Conservation (phyloP, 1,140 invertebrate species). For the Aphaenogaster rudis region DNA sequence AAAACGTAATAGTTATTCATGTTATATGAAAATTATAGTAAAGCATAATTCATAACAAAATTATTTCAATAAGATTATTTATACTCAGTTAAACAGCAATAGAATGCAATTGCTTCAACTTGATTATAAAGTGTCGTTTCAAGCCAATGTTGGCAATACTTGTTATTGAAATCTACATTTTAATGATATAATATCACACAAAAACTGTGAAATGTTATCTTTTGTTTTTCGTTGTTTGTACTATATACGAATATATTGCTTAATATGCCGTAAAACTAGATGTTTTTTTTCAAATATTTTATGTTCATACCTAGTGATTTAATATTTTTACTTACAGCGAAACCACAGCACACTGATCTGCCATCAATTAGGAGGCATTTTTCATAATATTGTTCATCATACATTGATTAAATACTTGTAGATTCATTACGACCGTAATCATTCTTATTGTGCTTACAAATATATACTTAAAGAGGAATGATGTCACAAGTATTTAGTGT, state of each 20-base stretch:
- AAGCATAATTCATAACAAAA: slow-evolving; percentile 34
- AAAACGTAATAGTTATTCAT: slow-evolving; percentile 76
- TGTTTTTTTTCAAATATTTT: slow-evolving; percentile 56
- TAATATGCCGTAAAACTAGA: slow-evolving; percentile 52
- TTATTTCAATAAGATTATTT: slow-evolving; percentile 45
- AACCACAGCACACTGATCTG: slow-evolving; percentile 86
- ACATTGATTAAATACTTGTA: slow-evolving; percentile 83
- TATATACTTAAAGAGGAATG: slow-evolving; percentile 78
- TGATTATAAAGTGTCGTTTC: slow-evolving; percentile 30
- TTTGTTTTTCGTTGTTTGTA: slow-evolving; percentile 38
- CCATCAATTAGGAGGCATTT: slow-evolving; percentile 85
- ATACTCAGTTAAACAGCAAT: slow-evolving; percentile 24
- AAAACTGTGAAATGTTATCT: slow-evolving; percentile 55
- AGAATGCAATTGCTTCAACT: slow-evolving; percentile 23
- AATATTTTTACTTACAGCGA: slow-evolving; percentile 86
- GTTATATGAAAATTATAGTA: slow-evolving; percentile 53
- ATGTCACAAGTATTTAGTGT: slow-evolving; percentile 68
- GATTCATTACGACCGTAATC: slow-evolving; percentile 82
- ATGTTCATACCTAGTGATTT: slow-evolving; percentile 74
- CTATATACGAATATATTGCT: slow-evolving; percentile 39
- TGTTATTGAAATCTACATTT: slow-evolving; percentile 56
- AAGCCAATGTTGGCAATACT: slow-evolving; percentile 38
- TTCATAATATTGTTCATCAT: slow-evolving; percentile 85
- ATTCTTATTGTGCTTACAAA: slow-evolving; percentile 81
- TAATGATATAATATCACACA: slow-evolving; percentile 38